A percentile compares a stretch with the other conserved stretches of the same genome.
These are phyloP conservation scores for Pentalonia nigronervosa DNA, from an alignment of 1,140 invertebrate genomes.

Conservation along the genomic window DNA sequence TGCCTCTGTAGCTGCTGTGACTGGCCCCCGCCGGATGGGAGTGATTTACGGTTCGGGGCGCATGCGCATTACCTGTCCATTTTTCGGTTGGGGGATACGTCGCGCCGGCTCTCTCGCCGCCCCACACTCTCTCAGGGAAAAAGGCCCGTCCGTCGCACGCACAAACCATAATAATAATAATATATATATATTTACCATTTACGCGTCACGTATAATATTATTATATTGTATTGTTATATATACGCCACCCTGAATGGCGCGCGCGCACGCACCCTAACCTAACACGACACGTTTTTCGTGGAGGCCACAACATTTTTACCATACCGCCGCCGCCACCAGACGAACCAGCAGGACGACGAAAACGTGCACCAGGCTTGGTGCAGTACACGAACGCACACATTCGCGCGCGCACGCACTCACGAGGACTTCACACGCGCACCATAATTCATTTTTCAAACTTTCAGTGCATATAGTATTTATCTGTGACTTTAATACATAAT, in stretches of 20 bases:
- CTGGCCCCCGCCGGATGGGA: slow-evolving; percentile 42
- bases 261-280: background rate
- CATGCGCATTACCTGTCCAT: slow-evolving; percentile 36
- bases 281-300: slow-evolving; percentile 14
- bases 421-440: background rate
- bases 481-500: background rate
- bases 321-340: background rate
- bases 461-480: background rate
- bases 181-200: slow-evolving; percentile 32
- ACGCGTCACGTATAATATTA: slow-evolving; percentile 37
- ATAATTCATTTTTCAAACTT: background rate
- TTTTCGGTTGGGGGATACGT: slow-evolving; percentile 47
- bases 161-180: background rate
- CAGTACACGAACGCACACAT: background rate
- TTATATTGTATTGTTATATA: background rate
- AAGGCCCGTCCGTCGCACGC: slow-evolving; percentile 30
- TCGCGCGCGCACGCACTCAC: background rate
- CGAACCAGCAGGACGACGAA: background rate
- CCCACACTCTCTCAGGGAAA: slow-evolving; percentile 5
- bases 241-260: background rate
- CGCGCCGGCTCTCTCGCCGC: background rate
- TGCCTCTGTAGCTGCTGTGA: background rate
- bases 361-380: background rate
- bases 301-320: slow-evolving; percentile 32
- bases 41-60: slow-evolving; percentile 9